Percentiles rank a stretch among this genome's conserved stretches.
phyloP scores from a whole-genome alignment of 1,140 invertebrate species.

The Caenorhabditis tropicalis region DNA sequence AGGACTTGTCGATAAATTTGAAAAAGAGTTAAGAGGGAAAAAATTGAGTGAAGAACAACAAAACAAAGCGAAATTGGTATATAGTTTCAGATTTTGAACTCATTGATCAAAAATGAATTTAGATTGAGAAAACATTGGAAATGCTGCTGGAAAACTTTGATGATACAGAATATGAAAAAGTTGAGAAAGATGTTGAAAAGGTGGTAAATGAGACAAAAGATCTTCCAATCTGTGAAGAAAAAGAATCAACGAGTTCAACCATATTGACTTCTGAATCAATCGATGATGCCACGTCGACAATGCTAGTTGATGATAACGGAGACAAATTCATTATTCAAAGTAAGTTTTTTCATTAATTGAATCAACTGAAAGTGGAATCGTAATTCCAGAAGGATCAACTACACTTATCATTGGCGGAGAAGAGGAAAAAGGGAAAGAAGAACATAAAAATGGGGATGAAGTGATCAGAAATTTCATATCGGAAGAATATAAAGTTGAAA shows the following conservation, averaged over 20 bases:
- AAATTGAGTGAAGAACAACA: background rate
- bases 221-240: background rate
- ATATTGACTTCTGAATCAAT: background rate
- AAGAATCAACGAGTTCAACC: background rate
- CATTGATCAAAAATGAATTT: background rate
- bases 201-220: background rate
- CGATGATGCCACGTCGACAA: slow-evolving; percentile 2
- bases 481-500: slow-evolving; percentile 45
- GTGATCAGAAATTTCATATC: slow-evolving; percentile 36
- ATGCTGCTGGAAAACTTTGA: slow-evolving; percentile 11
- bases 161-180: background rate
- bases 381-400: slow-evolving; percentile 9
- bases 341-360: background rate
- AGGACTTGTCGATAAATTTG: slow-evolving; percentile 1
- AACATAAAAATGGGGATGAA: slow-evolving; percentile 14
- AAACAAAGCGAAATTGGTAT: slow-evolving; percentile 13
- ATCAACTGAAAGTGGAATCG: background rate
- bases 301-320: slow-evolving; percentile 14
- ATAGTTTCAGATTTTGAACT: background rate
- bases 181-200: background rate
- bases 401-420: background rate
- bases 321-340: slow-evolving; percentile 29
- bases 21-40: background rate
- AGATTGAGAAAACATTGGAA: slow-evolving; percentile 7
- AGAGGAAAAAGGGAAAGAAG: background rate